Conservation (phyloP, 1,140 invertebrate species). For the Euschistus heros region DNA sequence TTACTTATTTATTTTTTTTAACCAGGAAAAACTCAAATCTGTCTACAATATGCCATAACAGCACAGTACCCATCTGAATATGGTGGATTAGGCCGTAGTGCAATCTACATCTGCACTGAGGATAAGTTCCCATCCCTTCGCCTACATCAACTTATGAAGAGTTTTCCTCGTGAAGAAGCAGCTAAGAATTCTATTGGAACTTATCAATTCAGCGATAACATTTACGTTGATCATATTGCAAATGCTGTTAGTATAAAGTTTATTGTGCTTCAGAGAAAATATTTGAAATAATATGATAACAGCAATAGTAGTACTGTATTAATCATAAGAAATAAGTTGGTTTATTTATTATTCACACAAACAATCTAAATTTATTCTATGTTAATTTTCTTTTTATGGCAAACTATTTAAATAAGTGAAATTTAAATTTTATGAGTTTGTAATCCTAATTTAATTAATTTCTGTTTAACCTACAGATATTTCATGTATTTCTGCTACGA, state of each 20-base stretch:
- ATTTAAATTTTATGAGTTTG: too few relatives aligned
- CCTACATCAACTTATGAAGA: conserved; percentile 40
- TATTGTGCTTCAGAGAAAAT: background rate
- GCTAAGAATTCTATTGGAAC: conserved; percentile 30
- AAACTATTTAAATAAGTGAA: too few relatives aligned
- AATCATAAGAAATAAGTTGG: background rate
- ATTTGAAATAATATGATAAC: background rate
- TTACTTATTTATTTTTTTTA: background rate
- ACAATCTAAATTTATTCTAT: too few relatives aligned
- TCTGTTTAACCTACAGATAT: too few relatives aligned
- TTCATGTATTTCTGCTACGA: too few relatives aligned
- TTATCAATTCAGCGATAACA: conserved; percentile 38
- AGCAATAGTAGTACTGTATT: background rate
- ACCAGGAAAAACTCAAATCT: conserved; percentile 63
- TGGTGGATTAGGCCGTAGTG: conserved; percentile 44
- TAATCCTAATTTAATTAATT: too few relatives aligned
- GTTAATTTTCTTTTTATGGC: too few relatives aligned
- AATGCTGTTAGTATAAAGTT: conserved; percentile 40
- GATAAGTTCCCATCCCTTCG: conserved; percentile 58
- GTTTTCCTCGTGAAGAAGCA: conserved; percentile 29
- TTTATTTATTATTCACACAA: background rate
- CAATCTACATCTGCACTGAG: conserved; percentile 67
- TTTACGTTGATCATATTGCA: conserved; percentile 48
- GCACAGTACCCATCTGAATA: conserved; percentile 41
- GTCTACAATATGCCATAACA: conserved; percentile 55